Base-by-base conservation (phyloP, 2,797 vertebrate species). In the Anomalospiza imberbis region DNA sequence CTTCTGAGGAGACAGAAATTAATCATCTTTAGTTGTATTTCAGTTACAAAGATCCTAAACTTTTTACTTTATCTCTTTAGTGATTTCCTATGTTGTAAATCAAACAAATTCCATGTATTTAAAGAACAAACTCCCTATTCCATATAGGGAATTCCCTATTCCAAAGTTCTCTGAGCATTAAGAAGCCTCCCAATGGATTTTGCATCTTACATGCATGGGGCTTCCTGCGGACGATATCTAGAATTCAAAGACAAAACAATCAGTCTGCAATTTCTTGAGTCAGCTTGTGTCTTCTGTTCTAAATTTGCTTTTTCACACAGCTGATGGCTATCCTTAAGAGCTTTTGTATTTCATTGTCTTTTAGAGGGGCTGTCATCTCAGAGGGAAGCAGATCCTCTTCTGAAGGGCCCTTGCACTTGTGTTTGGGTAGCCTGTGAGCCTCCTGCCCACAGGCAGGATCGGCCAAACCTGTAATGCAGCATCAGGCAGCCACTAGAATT, bases 81-180 rank as follows among this genome's bases (percentile, higher is more conserved):
- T 85, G 21, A 76, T 72, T 89, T 91, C 17, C 36, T 67, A 6
- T 80, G 44, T 70, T 68, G 32, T 54, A 90, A 86, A 89, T 8
- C n/a, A 84, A 61, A 71, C 10, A 76, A 67, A 80, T 57, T 73
- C 36, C 14, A 47, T 17, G 57, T 80, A 83, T 12, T 82, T 75
- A 34, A 91, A 75, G 45, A 78, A 15, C 34, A 65, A 61, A 62
- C 29, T 77, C 31, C 22, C 11, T 72, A 12, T 60, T 91, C 89
- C 9, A 17, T 54, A 42, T 40, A 8, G n/a, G n/a, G n/a, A n/a
- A n/a, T n/a, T 77, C 31, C 22, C 11, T 72, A 12, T 60, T 91
- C 89, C 9, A 17, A 77, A 77, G 17, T 42, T 83, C 29, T 84
- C 42, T 42, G 21, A 68, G 29, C 18, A 13, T 3, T 84, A 51